phyloP scores from a whole-genome alignment of 2,797 vertebrate species.

The Esox lucius region DNA sequence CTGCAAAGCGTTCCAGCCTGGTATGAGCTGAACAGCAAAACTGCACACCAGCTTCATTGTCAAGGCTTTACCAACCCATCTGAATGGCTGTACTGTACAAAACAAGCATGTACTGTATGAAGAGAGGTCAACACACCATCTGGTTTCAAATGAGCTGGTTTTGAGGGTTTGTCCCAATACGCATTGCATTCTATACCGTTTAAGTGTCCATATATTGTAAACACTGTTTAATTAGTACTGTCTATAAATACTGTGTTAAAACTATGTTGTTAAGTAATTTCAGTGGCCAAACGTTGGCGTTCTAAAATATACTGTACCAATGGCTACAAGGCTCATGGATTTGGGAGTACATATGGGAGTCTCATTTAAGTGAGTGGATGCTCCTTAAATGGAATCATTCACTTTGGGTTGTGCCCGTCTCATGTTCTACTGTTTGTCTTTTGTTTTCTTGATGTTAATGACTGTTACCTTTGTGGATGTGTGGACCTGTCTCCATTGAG shows the following conservation, averaged over 20 bases:
- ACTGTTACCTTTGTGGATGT: slow-evolving; percentile 47
- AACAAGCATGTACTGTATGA: slow-evolving; percentile 47
- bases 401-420: slow-evolving; percentile 70
- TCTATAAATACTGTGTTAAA: background rate
- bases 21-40: slow-evolving; percentile 31
- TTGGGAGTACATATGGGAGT: slow-evolving; percentile 74
- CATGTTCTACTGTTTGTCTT: slow-evolving; percentile 50
- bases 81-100: slow-evolving; percentile 51
- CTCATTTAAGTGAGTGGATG: slow-evolving; percentile 81
- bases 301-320: slow-evolving; percentile 37
- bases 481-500: slow-evolving; percentile 55
- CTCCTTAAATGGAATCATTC: slow-evolving; percentile 81
- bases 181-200: slow-evolving; percentile 39
- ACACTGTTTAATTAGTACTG: background rate
- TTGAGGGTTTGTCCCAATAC: slow-evolving; percentile 25
- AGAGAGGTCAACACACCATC: slow-evolving; percentile 32
- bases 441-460: slow-evolving; percentile 53
- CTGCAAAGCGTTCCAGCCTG: slow-evolving; percentile 42
- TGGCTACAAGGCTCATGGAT: slow-evolving; percentile 60
- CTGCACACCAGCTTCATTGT: slow-evolving; percentile 42
- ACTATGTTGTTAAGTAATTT: slow-evolving; percentile 29
- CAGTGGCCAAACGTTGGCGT: background rate
- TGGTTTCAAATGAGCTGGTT: background rate
- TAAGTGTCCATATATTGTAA: slow-evolving; percentile 3
- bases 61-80: slow-evolving; percentile 48